A percentile compares a stretch with the other conserved stretches of the same genome.
Evolutionary conservation across 2,888 invertebrate species (phyloP).

Genomic region (Caenorhabditis drosophilae): DNA sequence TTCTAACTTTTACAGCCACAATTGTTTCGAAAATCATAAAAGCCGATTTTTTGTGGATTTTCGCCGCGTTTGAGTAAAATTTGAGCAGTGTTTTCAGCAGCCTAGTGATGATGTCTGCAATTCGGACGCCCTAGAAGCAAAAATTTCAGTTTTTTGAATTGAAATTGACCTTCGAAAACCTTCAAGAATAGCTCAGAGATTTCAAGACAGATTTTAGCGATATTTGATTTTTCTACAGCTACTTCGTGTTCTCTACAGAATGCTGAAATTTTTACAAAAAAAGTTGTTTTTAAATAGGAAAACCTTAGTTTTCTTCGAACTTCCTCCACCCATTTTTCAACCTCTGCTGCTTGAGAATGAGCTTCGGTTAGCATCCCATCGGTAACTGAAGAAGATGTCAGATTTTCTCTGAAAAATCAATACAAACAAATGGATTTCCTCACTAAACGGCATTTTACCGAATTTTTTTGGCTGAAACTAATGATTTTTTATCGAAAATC

Average conservation of each 20-base stretch:
- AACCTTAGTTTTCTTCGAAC: background rate
- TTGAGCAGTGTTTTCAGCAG: conserved; percentile 76
- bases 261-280: too few relatives aligned
- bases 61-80: conserved; percentile 74
- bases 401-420: background rate
- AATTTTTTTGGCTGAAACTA: background rate
- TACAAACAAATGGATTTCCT: too few relatives aligned
- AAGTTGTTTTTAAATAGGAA: too few relatives aligned
- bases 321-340: background rate
- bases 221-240: background rate
- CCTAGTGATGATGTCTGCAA: conserved; percentile 77
- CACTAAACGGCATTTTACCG: too few relatives aligned
- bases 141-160: too few relatives aligned
- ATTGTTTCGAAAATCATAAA: conserved; percentile 44
- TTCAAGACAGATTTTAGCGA: conserved; percentile 14
- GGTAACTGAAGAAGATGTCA: background rate
- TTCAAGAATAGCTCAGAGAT: conserved; percentile 21
- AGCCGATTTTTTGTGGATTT: conserved; percentile 41
- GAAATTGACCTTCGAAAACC: too few relatives aligned
- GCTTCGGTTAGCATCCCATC: background rate
- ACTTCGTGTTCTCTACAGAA: conserved; percentile 1
- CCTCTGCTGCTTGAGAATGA: background rate
- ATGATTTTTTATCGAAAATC: conserved; percentile 38
- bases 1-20: conserved; percentile 28
- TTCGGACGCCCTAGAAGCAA: conserved; percentile 74